A percentile compares a stretch with the other conserved stretches of the same genome.
Conservation (phyloP, 2,797 vertebrate species). For the Somateria mollissima region DNA sequence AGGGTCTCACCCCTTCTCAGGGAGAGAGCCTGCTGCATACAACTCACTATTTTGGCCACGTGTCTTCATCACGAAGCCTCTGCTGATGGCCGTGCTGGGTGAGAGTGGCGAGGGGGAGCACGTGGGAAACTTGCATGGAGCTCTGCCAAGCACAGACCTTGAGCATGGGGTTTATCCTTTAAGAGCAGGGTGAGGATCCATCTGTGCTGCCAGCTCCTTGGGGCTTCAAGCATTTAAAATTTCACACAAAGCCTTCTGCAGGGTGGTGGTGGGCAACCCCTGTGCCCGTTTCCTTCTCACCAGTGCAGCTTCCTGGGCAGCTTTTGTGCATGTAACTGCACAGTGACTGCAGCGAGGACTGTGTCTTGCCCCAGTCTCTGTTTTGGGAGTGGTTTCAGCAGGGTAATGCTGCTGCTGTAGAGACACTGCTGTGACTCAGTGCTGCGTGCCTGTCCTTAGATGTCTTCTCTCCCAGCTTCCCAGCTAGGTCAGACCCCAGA, state of each 20-base stretch:
- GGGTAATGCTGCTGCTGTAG: neutral
- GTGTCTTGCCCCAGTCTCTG: neutral
- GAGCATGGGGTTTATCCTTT: neutral
- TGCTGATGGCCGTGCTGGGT: neutral
- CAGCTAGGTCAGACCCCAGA: neutral
- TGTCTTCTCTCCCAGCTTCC: neutral
- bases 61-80: neutral
- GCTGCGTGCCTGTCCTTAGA: neutral
- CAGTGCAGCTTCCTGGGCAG: fast-evolving
- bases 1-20: neutral
- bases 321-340: fast-evolving
- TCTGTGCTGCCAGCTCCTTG: neutral
- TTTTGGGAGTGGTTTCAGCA: neutral
- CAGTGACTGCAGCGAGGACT: fast-evolving
- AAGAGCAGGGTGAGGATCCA: neutral
- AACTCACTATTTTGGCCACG: neutral
- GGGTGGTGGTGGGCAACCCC: neutral
- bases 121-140: neutral
- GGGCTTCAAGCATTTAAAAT: neutral
- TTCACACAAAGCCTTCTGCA: neutral
- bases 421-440: neutral
- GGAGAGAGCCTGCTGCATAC: too few relatives aligned
- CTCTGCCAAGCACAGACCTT: neutral
- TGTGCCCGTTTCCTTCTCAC: neutral
- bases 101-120: neutral